phyloP scores from a whole-genome alignment of 2,113 vertebrate species.

The Rallus limicola region DNA sequence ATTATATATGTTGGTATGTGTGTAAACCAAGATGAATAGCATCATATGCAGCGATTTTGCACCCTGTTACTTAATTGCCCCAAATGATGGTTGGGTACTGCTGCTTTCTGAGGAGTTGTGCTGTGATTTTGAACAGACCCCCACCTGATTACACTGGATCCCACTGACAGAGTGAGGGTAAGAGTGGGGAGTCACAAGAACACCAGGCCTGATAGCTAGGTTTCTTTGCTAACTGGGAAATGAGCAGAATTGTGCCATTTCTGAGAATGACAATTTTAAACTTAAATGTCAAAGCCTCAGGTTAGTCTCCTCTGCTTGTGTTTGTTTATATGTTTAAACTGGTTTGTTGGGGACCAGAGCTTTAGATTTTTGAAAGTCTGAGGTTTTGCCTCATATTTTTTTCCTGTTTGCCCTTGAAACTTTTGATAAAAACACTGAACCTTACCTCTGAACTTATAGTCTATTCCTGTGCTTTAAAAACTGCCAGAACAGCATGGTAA shows the following conservation, averaged over 20 bases:
- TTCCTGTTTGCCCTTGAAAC: too few species aligned
- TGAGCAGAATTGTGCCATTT: neutral
- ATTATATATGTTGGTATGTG: neutral
- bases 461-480: neutral
- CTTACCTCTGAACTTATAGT: neutral
- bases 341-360: neutral
- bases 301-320: neutral
- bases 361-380: neutral
- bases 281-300: neutral
- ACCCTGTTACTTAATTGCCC: neutral
- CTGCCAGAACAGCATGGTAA: neutral
- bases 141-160: neutral
- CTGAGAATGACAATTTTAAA: neutral
- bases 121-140: neutral
- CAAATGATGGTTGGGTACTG: neutral
- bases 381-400: neutral
- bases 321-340: neutral
- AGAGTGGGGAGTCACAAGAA: neutral
- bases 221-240: neutral
- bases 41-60: neutral
- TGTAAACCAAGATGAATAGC: neutral
- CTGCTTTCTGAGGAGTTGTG: neutral
- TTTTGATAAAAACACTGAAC: neutral
- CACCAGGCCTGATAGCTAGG: neutral
- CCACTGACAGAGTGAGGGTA: neutral